Evolutionary conservation across 2,113 vertebrate species (phyloP).

Genomic region (Synodontis membranacea): DNA sequence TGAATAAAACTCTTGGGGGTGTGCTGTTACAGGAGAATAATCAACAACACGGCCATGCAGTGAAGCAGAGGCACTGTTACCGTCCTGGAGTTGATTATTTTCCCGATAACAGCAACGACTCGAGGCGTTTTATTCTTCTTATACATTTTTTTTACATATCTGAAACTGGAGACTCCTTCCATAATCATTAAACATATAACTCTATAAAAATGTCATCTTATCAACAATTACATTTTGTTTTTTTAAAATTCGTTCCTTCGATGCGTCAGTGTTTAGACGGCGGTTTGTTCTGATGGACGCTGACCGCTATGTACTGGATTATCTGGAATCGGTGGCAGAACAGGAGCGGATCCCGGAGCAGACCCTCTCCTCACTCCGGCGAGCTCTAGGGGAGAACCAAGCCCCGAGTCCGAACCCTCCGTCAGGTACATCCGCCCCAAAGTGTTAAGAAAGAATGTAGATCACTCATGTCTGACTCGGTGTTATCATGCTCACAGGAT

Average conservation of each 20-base stretch:
- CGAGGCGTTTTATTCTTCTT: neutral
- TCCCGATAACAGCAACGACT: neutral
- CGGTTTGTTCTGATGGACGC: slow-evolving; percentile 83
- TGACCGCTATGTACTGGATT: slow-evolving; percentile 81
- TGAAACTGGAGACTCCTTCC: neutral
- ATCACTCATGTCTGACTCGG: neutral
- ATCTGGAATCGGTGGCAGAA: slow-evolving; percentile 77
- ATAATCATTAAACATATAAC: neutral
- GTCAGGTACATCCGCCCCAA: neutral
- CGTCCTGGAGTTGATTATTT: neutral
- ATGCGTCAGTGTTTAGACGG: slow-evolving; percentile 81
- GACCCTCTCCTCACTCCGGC: slow-evolving; percentile 76
- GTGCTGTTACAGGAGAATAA: neutral
- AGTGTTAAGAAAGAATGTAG: neutral
- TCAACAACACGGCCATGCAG: neutral
- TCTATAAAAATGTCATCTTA: neutral
- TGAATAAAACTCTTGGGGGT: neutral
- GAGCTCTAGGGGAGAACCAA: slow-evolving; percentile 47
- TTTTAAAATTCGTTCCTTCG: neutral
- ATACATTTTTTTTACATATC: neutral
- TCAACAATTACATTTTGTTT: neutral
- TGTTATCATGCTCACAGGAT: neutral
- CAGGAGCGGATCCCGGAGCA: slow-evolving; percentile 70
- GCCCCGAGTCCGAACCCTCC: neutral
- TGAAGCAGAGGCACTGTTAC: neutral